Evolutionary conservation across 2,113 vertebrate genomes (phyloP), one percentile per base, ranked within the genome.

Genomic region (Vidua macroura): DNA sequence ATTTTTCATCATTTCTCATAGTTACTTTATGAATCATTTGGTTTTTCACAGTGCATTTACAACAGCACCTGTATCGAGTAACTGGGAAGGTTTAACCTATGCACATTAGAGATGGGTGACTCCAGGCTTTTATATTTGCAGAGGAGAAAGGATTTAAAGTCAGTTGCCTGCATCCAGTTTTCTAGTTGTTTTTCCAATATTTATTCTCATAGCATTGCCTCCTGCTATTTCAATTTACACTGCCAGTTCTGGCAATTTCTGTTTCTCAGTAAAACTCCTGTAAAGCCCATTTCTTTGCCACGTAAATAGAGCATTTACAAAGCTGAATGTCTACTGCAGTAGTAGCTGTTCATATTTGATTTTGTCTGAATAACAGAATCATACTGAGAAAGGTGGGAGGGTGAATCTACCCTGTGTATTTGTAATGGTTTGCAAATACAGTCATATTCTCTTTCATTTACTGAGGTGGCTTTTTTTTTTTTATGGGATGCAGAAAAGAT

Each of bases 191-290:
- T 92, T 96, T 84, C 41, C 73, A 92, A 59, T 91, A 93, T 88
- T 93, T 94, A 86, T 94, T 95, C 91, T 93, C 30, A 72, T 28
- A 82, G 37, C 15, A 62, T 90, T 94, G 35, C 46, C 37, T 96
- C 30, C 73, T 44, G 9, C n/a, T 93, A 67, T 94, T 90, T 88
- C 46, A 92, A 66, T 93, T 96, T 96, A 51, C 25, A 56, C 13
- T 72, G 48, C 31, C 52, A 69, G 12, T 92, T 74, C 55, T 64
- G 72, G 37, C 37, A 73, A 89, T 89, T 72, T 69, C 63, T 46
- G 6, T 70, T 90, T 55, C 78, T 82, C 66, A 86, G 9, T 81
- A 67, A 92, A 95, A 80, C 52, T 74, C 60, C 43, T 37, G 46
- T 67, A 58, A 84, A 84, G 18, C 18, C 56, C 28, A 33, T 82